Conservation (phyloP, 2,888 invertebrate species). For the Dryomyza anilis region DNA sequence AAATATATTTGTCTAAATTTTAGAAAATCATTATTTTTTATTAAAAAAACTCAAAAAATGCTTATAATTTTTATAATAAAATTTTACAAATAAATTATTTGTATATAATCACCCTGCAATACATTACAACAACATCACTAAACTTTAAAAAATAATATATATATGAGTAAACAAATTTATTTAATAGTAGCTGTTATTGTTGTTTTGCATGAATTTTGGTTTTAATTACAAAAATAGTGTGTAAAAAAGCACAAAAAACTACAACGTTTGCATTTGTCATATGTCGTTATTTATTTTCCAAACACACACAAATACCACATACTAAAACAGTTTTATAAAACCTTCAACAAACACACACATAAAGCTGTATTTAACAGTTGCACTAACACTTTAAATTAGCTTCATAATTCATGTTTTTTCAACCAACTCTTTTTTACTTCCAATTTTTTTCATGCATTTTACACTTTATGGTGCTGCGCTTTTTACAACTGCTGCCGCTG, state of each 20-base stretch:
- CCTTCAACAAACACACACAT: conserved; percentile 3
- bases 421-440: conserved; percentile 16
- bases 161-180: conserved; percentile 11
- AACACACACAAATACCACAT: too few relatives aligned
- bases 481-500: neutral
- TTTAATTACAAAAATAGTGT: neutral
- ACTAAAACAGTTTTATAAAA: conserved; percentile 4
- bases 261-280: conserved; percentile 8
- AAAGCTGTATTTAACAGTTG: conserved; percentile 33
- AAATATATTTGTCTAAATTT: too few relatives aligned
- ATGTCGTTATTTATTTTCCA: conserved; percentile 10
- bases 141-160: too few relatives aligned
- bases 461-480: neutral
- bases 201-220: neutral
- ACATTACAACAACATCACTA: neutral
- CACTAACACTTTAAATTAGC: conserved; percentile 35
- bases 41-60: too few relatives aligned
- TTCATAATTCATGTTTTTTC: conserved; percentile 36
- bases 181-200: conserved; percentile 1
- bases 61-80: too few relatives aligned
- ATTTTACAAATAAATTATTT: neutral
- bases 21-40: too few relatives aligned
- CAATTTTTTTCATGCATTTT: neutral
- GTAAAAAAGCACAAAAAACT: neutral
- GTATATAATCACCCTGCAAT: neutral